Percentiles rank a stretch among this genome's conserved stretches.
Conservation (phyloP, 2,113 vertebrate species). For the Galbula dea region DNA sequence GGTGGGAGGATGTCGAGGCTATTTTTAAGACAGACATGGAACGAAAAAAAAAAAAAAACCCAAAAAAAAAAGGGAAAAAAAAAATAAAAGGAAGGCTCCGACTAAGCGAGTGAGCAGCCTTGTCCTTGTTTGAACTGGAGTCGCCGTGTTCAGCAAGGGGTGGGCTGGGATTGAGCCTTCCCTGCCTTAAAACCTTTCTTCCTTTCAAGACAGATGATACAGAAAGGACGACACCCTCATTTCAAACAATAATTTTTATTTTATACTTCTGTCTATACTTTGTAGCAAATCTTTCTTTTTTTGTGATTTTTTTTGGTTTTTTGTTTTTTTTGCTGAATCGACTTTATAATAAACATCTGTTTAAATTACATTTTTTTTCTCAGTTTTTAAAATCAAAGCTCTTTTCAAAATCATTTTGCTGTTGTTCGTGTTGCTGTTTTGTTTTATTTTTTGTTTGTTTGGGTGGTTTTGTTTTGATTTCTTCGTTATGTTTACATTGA, state of each 20-base stretch:
- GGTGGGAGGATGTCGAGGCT: neutral
- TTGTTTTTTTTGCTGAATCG: slow-evolving; percentile 79
- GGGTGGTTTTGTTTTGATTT: neutral
- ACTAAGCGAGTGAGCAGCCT: neutral
- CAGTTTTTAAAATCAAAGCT: slow-evolving; percentile 82
- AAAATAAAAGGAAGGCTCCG: neutral
- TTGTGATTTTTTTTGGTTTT: neutral
- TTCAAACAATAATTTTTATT: slow-evolving; percentile 97
- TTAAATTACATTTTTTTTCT: slow-evolving; percentile 84
- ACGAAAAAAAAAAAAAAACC: fast-evolving
- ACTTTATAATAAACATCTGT: slow-evolving; percentile 87
- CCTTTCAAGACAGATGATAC: neutral
- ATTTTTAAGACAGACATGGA: neutral
- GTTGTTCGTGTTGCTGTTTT: neutral
- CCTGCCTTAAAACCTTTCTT: neutral
- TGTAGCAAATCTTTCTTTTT: slow-evolving; percentile 79
- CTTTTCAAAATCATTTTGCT: slow-evolving; percentile 64
- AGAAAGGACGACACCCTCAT: slow-evolving; percentile 72
- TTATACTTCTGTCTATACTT: slow-evolving; percentile 89
- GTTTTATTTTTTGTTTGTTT: slow-evolving; percentile 9
- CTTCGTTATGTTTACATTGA: slow-evolving; percentile 77
- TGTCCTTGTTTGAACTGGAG: slow-evolving; percentile 43
- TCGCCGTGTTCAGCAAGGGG: neutral
- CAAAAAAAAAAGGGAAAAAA: too few species aligned
- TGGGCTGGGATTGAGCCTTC: neutral